Conservation (phyloP, 2,113 vertebrate species). For the Capra hircus region DNA sequence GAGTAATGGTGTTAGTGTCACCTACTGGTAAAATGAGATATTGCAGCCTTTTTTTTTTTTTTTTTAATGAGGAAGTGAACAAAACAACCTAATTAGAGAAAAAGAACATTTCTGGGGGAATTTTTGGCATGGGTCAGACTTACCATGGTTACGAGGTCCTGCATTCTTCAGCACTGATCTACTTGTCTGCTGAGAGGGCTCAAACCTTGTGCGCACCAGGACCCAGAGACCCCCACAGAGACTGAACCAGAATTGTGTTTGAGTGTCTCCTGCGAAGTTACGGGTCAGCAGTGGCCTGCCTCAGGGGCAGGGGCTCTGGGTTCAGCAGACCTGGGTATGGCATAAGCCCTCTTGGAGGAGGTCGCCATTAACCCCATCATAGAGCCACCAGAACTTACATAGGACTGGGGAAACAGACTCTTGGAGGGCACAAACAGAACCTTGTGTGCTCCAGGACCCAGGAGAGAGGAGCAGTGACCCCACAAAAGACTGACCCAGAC, state of each 20-base stretch:
- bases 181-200: background rate
- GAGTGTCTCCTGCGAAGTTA: background rate
- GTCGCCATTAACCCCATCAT: background rate
- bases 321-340: background rate
- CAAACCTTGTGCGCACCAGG: background rate
- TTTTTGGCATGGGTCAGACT: background rate
- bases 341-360: background rate
- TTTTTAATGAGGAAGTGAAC: background rate
- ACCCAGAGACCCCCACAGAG: background rate
- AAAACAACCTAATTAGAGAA: background rate
- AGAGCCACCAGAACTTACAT: background rate
- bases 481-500: background rate
- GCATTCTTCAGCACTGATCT: background rate
- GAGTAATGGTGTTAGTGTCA: conserved; percentile 45
- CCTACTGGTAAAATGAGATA: conserved; percentile 41
- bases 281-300: background rate
- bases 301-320: background rate
- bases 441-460: background rate
- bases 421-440: background rate
- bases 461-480: background rate
- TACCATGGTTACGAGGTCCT: background rate
- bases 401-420: background rate
- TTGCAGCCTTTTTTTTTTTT: conserved; percentile 8
- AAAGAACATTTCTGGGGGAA: background rate
- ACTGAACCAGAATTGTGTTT: background rate